phyloP scores from a whole-genome alignment of 2,888 invertebrate species.

The Branchipolynoe longqiensis region DNA sequence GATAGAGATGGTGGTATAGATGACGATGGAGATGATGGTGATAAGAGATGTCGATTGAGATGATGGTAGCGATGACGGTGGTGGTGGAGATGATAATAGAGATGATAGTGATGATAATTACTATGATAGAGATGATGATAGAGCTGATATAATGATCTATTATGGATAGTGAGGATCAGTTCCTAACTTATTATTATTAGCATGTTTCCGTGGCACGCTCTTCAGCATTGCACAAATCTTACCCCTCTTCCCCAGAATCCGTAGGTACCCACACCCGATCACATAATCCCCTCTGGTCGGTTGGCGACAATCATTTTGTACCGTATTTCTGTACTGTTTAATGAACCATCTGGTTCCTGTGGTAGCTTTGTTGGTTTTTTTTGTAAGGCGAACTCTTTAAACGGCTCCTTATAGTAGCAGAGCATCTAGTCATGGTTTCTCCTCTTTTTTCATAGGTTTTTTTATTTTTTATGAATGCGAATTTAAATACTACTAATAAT shows the following conservation, averaged over 20 bases:
- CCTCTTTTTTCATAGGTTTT: too few species aligned
- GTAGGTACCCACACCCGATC: background rate
- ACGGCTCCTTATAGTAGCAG: background rate
- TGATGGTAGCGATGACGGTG: too few species aligned
- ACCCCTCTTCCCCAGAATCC: background rate
- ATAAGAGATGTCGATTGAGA: too few species aligned
- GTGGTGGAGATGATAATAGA: too few species aligned
- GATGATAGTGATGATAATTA: too few species aligned
- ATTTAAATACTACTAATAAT: slow-evolving; percentile 4
- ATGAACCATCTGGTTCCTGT: slow-evolving; percentile 28
- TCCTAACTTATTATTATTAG: slow-evolving; percentile 27
- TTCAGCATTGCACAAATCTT: slow-evolving; percentile 52
- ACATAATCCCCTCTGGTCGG: background rate
- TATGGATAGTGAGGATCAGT: too few species aligned
- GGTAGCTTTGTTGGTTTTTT: slow-evolving; percentile 58
- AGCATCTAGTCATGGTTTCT: slow-evolving; percentile 55
- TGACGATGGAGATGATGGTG: slow-evolving; percentile 17
- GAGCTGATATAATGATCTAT: too few species aligned
- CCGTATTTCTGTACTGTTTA: slow-evolving; percentile 53
- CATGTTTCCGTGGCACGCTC: slow-evolving; percentile 39
- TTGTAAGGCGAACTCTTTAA: slow-evolving; percentile 36
- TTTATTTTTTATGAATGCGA: slow-evolving; percentile 30
- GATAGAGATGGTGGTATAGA: background rate
- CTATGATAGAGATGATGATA: too few species aligned
- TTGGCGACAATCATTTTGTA: slow-evolving; percentile 54